Conservation (phyloP, 2,797 vertebrate genomes). For the Pseudocheirus occidentalis region DNA sequence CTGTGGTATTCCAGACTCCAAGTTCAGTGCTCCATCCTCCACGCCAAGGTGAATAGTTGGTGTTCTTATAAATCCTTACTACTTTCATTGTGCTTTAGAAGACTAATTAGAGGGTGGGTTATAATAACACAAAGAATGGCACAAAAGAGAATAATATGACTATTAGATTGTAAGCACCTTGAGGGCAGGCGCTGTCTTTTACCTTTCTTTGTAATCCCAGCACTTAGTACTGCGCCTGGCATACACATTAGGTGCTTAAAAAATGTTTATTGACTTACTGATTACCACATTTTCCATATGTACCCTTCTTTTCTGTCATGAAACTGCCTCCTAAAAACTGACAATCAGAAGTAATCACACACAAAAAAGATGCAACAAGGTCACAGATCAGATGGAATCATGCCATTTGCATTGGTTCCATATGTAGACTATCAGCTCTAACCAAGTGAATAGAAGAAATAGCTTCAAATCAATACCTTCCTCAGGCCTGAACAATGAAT, state of each 20-base stretch:
- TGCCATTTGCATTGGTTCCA: neutral
- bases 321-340: neutral
- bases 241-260: neutral
- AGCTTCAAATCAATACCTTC: neutral
- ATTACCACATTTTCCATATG: neutral
- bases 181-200: neutral
- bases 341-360: neutral
- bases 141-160: neutral
- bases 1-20: neutral
- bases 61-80: neutral
- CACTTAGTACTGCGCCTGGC: neutral
- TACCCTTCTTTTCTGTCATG: neutral
- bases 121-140: neutral
- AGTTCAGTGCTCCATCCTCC: neutral
- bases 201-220: neutral
- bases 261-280: neutral
- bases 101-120: neutral
- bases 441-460: neutral
- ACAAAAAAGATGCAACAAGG: neutral
- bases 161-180: neutral
- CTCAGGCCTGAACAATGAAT: neutral
- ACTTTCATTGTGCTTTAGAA: neutral
- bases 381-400: neutral
- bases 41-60: neutral
- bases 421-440: neutral